Evolutionary conservation across 2,113 vertebrate species (phyloP).

Genomic region (Tachysurus vachellii): DNA sequence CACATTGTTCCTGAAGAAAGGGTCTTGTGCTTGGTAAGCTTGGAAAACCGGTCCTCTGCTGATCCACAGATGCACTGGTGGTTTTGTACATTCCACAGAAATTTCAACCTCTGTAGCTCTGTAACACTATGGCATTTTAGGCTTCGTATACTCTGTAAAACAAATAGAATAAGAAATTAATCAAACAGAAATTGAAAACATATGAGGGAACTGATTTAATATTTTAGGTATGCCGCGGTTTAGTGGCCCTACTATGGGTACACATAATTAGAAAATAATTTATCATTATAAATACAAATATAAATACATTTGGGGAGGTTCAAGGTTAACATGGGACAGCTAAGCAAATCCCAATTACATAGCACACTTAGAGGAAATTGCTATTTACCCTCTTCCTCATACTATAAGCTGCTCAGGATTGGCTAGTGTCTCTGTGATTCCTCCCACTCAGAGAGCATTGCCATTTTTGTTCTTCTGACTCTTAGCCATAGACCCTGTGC

Average conservation of each 20-base stretch:
- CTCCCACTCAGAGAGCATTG: neutral
- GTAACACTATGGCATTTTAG: slow-evolving; percentile 53
- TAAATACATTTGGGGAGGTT: neutral
- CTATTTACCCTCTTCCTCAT: neutral
- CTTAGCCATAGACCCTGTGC: neutral
- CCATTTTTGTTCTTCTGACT: neutral
- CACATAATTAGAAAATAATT: neutral
- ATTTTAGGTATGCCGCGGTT: neutral
- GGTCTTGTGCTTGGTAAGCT: slow-evolving; percentile 56
- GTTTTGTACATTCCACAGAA: slow-evolving; percentile 36
- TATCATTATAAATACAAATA: neutral
- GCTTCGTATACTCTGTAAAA: slow-evolving; percentile 75
- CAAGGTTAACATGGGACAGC: neutral
- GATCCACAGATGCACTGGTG: slow-evolving; percentile 45
- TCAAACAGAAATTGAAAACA: neutral
- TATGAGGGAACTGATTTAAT: neutral
- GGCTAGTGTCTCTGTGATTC: neutral
- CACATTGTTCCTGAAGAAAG: slow-evolving; percentile 54
- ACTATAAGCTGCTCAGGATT: neutral
- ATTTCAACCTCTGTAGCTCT: slow-evolving; percentile 15
- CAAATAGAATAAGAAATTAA: slow-evolving; percentile 17
- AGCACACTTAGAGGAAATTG: neutral
- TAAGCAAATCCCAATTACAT: neutral
- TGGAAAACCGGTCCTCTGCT: slow-evolving; percentile 43
- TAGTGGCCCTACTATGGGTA: neutral